Percentiles rank a stretch among this genome's conserved stretches.
Evolutionary conservation across 1,140 invertebrate species (phyloP).

Genomic region (Cydia amplana): DNA sequence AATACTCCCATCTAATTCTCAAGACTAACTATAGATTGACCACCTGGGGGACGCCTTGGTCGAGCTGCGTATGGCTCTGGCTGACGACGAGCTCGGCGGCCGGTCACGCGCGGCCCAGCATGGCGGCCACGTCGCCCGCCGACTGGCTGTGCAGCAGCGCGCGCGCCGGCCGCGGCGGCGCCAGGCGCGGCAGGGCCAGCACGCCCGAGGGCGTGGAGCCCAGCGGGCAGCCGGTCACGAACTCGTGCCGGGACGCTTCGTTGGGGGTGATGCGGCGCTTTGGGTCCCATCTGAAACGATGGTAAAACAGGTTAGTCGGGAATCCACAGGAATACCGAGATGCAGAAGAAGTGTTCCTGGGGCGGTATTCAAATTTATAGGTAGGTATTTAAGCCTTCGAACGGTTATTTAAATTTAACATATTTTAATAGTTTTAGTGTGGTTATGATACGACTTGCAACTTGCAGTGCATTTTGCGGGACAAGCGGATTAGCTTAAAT

Average conservation of each 20-base stretch:
- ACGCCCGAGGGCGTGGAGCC: conserved; percentile 49
- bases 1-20: neutral
- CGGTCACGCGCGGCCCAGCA: conserved; percentile 82
- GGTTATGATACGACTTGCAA: too few species aligned
- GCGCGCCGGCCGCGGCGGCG: conserved; percentile 60
- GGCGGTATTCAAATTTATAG: too few species aligned
- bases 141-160: conserved; percentile 81
- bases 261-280: conserved; percentile 94
- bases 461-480: too few species aligned
- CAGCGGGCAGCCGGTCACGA: conserved; percentile 80
- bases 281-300: conserved; percentile 91
- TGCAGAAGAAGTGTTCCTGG: too few species aligned
- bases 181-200: conserved; percentile 56
- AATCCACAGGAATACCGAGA: neutral
- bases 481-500: too few species aligned
- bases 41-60: neutral
- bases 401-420: too few species aligned
- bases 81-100: conserved; percentile 41
- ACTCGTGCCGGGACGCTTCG: conserved; percentile 90
- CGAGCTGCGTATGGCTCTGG: conserved; percentile 6
- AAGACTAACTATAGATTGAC: neutral
- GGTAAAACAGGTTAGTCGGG: conserved; percentile 31
- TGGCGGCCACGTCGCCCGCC: conserved; percentile 81
- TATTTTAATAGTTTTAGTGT: too few species aligned
- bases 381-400: too few species aligned